Percentiles rank a stretch among this genome's conserved stretches.
Conservation (phyloP, 2,797 vertebrate genomes). For the Siniperca undulata region DNA sequence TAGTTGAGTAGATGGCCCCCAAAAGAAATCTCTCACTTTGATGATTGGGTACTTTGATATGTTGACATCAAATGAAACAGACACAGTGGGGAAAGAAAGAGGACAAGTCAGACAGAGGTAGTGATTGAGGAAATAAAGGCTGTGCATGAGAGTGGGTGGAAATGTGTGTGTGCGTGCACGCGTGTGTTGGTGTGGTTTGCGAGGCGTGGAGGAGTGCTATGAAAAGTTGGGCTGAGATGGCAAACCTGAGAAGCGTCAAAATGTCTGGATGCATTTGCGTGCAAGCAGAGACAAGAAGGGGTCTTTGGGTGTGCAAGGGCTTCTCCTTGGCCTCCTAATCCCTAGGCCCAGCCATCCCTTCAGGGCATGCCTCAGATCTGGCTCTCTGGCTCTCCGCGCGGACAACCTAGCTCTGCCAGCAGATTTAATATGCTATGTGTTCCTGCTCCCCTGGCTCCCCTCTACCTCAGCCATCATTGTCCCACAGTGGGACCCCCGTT, state of each 20-base stretch:
- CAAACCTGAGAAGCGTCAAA: constrained; percentile 93
- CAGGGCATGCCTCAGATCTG: constrained; percentile 99
- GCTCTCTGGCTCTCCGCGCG: constrained; percentile 80
- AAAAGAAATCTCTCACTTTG: constrained; percentile 96
- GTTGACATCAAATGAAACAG: constrained; percentile 94
- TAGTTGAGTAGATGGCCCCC: constrained; percentile 87
- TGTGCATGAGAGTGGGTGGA: constrained; percentile 46
- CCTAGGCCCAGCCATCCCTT: constrained; percentile 99
- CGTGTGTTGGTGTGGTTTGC: constrained; percentile 47
- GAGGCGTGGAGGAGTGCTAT: constrained; percentile 83
- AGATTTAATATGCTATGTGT: constrained; percentile 99
- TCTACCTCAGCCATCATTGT: constrained; percentile 92
- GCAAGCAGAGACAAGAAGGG: constrained; percentile 95
- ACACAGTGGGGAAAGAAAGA: constrained; percentile 76
- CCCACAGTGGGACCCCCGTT: constrained; percentile 84
- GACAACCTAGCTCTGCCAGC: constrained; percentile 88
- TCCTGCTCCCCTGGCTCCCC: constrained; percentile 90
- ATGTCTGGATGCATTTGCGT: constrained; percentile 96
- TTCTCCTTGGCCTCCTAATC: constrained; percentile 97
- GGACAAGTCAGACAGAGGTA: constrained; percentile 77
- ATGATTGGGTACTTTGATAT: constrained; percentile 98
- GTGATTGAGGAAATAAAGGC: constrained; percentile 62
- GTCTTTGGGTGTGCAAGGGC: constrained; percentile 90
- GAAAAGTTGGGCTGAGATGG: constrained; percentile 89
- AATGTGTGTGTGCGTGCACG: constrained; percentile 45